Base-by-base conservation (phyloP, 2,797 vertebrate species). In the Sebastes hubbsi region DNA sequence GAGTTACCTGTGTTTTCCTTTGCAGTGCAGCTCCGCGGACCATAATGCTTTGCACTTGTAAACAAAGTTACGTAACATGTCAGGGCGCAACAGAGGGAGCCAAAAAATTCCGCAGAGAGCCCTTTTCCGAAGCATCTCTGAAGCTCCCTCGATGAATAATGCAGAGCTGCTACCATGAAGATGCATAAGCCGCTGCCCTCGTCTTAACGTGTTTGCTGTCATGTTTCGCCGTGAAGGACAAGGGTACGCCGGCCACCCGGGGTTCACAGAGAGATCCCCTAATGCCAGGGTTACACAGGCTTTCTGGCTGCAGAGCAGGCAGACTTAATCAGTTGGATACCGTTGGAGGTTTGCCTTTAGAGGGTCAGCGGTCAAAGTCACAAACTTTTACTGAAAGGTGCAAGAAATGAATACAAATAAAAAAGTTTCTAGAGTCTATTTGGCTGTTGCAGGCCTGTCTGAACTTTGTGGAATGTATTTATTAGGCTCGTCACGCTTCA, bases 21-120 rank as follows among this genome's bases (percentile, higher is more conserved):
- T 3, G 42, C 34, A n/a, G 52, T 58, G 85, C 77, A 58, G 71
- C 75, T 65, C 70, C 83, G 24, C 36, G n/a, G 61, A 80, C 69
- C 59, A 69, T 49, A 32, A 63, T 65, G 67, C 71, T 70, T 63
- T 75, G 75, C 75, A 54, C 80, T 70, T 58, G 80, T 91, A 87
- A 89, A 91, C 80, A 89, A 74, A 82, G 84, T 94, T 92, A 87
- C 77, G 24, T 88, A 88, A 92, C 83, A 6, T 10, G 78, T 61
- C 82, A 69, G 46, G 67, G 59, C 11, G 2, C 58, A 71, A 76
- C 36, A 14, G 27, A 52, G 18, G 24, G 5, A 80, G 75, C 70
- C 62, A 18, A 30, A 22, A 54, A 68, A 63, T 29, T 72, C 62
- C 68, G 72, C 82, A 38, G 36, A 60, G 70, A 90, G 81, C 56